Percentiles rank a stretch among this genome's conserved stretches.
Evolutionary conservation across 2,113 vertebrate genomes (phyloP).

Genomic region (Sisor rabdophorus): DNA sequence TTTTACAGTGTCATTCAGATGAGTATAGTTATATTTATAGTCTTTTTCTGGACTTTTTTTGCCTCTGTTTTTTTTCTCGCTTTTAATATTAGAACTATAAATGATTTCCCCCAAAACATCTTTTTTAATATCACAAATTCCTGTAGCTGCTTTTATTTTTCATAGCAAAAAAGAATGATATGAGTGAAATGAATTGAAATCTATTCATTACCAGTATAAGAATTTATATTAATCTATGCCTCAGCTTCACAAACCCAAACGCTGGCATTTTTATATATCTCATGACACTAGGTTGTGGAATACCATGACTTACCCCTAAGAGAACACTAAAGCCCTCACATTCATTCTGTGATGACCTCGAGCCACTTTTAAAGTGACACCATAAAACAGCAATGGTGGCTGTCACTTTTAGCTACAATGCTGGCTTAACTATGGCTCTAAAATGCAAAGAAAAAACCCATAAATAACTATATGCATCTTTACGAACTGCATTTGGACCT

Average conservation of each 20-base stretch:
- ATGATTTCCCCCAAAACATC: no score
- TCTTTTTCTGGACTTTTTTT: no score
- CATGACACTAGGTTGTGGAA: conserved; percentile 3
- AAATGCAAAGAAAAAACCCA: conserved; percentile 15
- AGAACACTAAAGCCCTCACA: conserved; percentile 3
- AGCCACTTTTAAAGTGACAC: conserved; percentile 30
- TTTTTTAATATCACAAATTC: no score
- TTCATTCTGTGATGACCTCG: background rate
- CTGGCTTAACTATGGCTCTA: conserved; percentile 4
- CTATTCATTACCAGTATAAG: no score
- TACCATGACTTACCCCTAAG: background rate
- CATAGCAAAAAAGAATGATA: no score
- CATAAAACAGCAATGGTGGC: conserved; percentile 31
- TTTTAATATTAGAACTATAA: no score
- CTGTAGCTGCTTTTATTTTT: no score
- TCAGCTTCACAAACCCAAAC: no score
- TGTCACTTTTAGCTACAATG: conserved; percentile 8
- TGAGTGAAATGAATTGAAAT: no score
- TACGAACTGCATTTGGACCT: conserved; percentile 12
- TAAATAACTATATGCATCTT: conserved; percentile 18
- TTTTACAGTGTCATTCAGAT: no score
- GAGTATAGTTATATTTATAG: no score
- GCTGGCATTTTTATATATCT: background rate
- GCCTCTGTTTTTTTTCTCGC: no score
- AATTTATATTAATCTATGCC: background rate